phyloP scores from a whole-genome alignment of 2,113 vertebrate genomes.

The Cyprinodon variegatus region DNA sequence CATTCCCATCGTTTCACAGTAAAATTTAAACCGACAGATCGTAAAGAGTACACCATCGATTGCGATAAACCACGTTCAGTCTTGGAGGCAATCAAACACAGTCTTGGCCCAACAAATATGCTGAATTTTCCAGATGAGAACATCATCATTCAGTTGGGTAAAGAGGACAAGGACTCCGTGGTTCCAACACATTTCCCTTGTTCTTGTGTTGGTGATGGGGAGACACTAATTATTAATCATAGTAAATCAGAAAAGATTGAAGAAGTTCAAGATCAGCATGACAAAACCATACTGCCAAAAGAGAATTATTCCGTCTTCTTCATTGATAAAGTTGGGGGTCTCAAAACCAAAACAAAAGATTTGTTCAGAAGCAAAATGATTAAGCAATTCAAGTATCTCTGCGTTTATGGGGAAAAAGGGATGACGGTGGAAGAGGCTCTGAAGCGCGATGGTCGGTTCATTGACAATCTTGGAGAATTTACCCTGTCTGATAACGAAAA shows the following conservation, averaged over 20 bases:
- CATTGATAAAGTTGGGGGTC: not conserved
- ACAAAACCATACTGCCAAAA: accelerated
- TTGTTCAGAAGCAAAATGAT: not conserved
- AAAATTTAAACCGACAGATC: no score
- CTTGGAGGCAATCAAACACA: not conserved
- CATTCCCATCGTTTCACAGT: not conserved
- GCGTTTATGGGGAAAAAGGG: slow-evolving; percentile 37
- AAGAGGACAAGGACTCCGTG: accelerated
- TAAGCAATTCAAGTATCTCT: slow-evolving; percentile 1
- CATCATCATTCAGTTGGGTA: slow-evolving; percentile 11
- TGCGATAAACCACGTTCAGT: not conserved
- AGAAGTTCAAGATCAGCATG: accelerated
- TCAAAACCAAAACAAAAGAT: not conserved
- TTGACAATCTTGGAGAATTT: not conserved
- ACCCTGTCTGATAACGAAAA: not conserved
- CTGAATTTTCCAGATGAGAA: no score
- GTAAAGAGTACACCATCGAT: no score
- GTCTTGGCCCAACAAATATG: not conserved
- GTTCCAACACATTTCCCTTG: slow-evolving; percentile 52
- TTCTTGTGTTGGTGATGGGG: accelerated
- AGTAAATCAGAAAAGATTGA: not conserved
- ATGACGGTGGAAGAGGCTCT: slow-evolving; percentile 36
- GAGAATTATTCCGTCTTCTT: slow-evolving; percentile 1
- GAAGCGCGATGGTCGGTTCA: slow-evolving; percentile 36
- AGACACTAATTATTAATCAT: not conserved